phyloP scores from a whole-genome alignment of 1,140 invertebrate species.

The Aporrectodea caliginosa region DNA sequence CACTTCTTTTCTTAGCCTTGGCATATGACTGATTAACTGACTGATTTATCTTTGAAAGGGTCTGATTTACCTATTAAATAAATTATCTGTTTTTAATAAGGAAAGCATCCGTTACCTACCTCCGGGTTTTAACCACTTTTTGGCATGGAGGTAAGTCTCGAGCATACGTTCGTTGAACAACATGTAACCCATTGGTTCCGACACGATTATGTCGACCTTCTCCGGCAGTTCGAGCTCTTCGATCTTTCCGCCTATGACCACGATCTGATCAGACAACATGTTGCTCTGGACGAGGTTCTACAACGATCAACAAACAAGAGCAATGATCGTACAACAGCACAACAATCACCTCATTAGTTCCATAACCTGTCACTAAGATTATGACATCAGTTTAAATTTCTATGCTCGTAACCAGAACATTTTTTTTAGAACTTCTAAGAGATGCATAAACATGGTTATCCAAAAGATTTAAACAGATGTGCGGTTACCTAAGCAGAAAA shows the following conservation, averaged over 20 bases:
- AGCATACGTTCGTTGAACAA: slow-evolving; percentile 99
- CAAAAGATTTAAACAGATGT: too few species aligned
- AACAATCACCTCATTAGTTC: slow-evolving; percentile 89
- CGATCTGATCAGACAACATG: slow-evolving; percentile 69
- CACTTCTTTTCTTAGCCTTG: too few species aligned
- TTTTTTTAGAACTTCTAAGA: too few species aligned
- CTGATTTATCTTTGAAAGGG: too few species aligned
- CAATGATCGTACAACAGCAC: slow-evolving; percentile 57
- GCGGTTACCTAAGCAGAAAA: too few species aligned
- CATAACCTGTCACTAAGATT: slow-evolving; percentile 62
- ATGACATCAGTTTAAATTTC: too few species aligned
- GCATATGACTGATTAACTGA: too few species aligned
- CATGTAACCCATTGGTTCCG: slow-evolving; percentile 99
- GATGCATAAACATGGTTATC: background rate
- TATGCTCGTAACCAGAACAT: too few species aligned
- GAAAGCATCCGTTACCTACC: slow-evolving; percentile 61
- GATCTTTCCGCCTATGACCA: slow-evolving; percentile 90
- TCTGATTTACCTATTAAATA: too few species aligned
- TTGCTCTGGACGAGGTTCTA: slow-evolving; percentile 82
- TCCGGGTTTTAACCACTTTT: slow-evolving; percentile 90
- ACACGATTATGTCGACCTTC: slow-evolving; percentile 93
- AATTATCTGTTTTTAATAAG: too few species aligned
- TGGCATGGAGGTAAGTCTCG: slow-evolving; percentile 96
- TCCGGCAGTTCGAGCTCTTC: slow-evolving; percentile 96
- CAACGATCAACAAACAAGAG: slow-evolving; percentile 21